Base-by-base conservation (phyloP, 2,113 vertebrate genomes). In the Macroglossus sobrinus region DNA sequence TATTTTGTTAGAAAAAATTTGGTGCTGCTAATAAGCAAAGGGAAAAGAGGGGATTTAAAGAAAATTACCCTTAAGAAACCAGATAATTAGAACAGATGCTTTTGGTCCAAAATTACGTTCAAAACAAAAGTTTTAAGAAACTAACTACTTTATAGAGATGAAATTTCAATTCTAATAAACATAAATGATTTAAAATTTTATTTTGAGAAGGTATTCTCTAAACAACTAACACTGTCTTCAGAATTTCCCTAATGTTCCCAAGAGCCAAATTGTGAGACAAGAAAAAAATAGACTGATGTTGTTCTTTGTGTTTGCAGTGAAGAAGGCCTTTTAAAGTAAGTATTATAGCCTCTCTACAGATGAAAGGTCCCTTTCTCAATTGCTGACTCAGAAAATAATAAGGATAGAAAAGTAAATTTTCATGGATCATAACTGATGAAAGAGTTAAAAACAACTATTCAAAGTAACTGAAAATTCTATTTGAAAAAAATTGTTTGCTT, bases 11-110 rank as follows among this genome's bases (percentile, higher is more conserved):
- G 97, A 97, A 95, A 35, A 93, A 97, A 85, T 81, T 95, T 93
- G 86, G 94, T 97, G 98, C 96, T 94, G 96, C 97, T 96, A 91
- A 75, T 95, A 98, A 99, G 98, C 97, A 98, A 98, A 98, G 96
- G 97, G 85, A 93, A 74, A 97, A 75, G 95, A 40, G 69, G 98
- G 95, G 80, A 95, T 88, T 96, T 86, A 98, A 98, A 97, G 98
- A 98, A 82, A 94, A 98, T 98, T 99, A 99, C 98, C 97, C 98
- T 98, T 98, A 98, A 97, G 98, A 98, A 99, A 99, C 98, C 98
- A 98, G 98, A 98, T 96, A 98, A 98, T 93, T 96, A 95, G 68
- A 64, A 47, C 43, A 93, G 94, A 92, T 26, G 21, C 94, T 97
- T 89, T 76, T 57, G 68, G 79, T 90, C 55, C 79, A 69, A 80